phyloP scores from a whole-genome alignment of 2,113 vertebrate species.

The Oreochromis aureus region DNA sequence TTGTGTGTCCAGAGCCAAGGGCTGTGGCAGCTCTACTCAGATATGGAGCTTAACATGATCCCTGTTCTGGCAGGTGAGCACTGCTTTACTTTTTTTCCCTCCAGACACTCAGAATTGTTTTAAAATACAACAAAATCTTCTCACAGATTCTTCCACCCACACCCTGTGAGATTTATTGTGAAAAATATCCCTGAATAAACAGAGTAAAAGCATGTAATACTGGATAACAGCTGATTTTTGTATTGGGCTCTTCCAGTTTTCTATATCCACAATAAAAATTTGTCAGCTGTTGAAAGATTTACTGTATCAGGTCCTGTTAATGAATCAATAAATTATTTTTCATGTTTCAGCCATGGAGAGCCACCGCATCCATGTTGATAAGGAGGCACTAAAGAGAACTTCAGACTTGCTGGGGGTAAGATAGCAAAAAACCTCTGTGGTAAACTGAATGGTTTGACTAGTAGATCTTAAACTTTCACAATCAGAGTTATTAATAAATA shows the following conservation, averaged over 20 bases:
- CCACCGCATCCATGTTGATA: slow-evolving; percentile 78
- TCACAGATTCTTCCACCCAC: background rate
- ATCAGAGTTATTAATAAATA: background rate
- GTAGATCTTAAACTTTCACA: background rate
- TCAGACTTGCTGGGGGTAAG: slow-evolving; percentile 85
- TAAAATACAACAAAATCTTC: background rate
- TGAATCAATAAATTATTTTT: background rate
- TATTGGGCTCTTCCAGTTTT: background rate
- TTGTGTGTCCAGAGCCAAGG: slow-evolving; percentile 68
- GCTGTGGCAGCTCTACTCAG: slow-evolving; percentile 83
- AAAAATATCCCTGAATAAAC: background rate
- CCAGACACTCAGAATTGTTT: background rate
- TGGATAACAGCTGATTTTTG: background rate
- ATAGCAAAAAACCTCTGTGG: background rate
- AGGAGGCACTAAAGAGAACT: slow-evolving; percentile 78
- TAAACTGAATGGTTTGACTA: background rate
- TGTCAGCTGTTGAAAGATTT: background rate
- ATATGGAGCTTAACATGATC: slow-evolving; percentile 84
- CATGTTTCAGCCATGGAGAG: slow-evolving; percentile 84
- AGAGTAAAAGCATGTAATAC: background rate
- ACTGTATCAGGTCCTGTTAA: background rate
- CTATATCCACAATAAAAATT: background rate
- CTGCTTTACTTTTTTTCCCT: background rate
- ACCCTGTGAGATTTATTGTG: background rate
- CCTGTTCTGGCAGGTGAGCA: slow-evolving; percentile 85